These are phyloP conservation scores for Acromyrmex charruanus DNA, from an alignment of 1,140 invertebrate genomes.

Conservation along the genomic window DNA sequence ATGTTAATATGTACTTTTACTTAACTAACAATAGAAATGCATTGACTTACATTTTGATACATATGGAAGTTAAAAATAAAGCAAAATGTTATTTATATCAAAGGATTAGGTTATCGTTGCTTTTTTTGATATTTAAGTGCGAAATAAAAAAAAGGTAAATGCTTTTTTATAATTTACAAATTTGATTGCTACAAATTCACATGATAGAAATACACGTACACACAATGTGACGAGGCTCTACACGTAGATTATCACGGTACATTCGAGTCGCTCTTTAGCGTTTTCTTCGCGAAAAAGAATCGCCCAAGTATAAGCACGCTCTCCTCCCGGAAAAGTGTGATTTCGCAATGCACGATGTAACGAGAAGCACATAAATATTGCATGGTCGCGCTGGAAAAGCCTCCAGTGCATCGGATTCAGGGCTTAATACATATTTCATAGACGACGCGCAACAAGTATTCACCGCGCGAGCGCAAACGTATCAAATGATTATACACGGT, in stretches of 20 bases:
- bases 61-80: too few relatives aligned
- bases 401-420: conserved; percentile 59
- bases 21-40: too few relatives aligned
- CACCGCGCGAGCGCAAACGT: conserved; percentile 55
- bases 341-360: conserved; percentile 52
- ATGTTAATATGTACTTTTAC: too few relatives aligned
- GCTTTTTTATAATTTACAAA: background rate
- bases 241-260: conserved; percentile 57
- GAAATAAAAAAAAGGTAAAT: background rate
- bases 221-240: background rate
- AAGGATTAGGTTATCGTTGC: too few relatives aligned
- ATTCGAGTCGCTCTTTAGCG: conserved; percentile 29
- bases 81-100: too few relatives aligned
- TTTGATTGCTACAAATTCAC: background rate
- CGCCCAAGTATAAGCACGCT: background rate
- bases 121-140: too few relatives aligned
- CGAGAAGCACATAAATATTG: conserved; percentile 62
- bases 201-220: background rate
- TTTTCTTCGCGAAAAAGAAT: conserved; percentile 48
- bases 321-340: conserved; percentile 52
- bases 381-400: conserved; percentile 65
- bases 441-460: conserved; percentile 59
- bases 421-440: conserved; percentile 64
- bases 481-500: conserved; percentile 58
- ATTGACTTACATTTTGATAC: too few relatives aligned